Base-by-base conservation (phyloP, 2,797 vertebrate genomes). In the Zenarchopterus dispar region DNA sequence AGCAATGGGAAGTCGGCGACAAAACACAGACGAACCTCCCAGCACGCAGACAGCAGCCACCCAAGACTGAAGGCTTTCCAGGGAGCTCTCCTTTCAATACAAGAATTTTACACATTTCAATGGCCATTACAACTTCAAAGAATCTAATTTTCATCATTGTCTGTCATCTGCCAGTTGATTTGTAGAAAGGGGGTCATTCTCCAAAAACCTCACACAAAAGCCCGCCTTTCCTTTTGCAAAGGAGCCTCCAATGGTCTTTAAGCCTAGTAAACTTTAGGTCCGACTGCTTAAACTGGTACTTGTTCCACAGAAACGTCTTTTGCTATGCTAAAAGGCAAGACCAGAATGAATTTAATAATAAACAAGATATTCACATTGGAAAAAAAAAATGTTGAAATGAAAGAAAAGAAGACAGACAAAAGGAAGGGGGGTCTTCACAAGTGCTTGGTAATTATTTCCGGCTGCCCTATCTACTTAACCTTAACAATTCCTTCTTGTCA, bases 111-210 rank as follows among this genome's bases (percentile, higher is more conserved):
- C 96, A 97, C 96, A 92, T 97, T 96, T 98, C 96, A 98, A 96
- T 96, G 93, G 95, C 95, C 94, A 95, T 96, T 97, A 96, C 93
- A 94, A 97, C 96, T 98, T 98, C 96, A 97, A 97, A 97, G 96
- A 96, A 96, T 97, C 94, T 96, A 95, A 95, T 96, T 97, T 96
- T 96, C 95, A 96, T 96, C 94, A 97, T 95, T 95, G 95, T 96
- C 95, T 90, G 80, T 97, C 95, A 96, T 97, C 95, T 94, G 94
- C 93, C 87, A 73, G 90, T 93, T 94, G 94, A 95, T 96, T 95
- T 96, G 94, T 95, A 94, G 94, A 96, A 95, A 96, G 90, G 92
- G 90, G 93, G 92, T 94, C 93, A 90, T 78, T 91, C 88, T 93
- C 94, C 92, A 88, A 93, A 92, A 95, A 94, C 90, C 78, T 90